A percentile compares a stretch with the other conserved stretches of the same genome.
Evolutionary conservation across 2,797 vertebrate species (phyloP).

Genomic region (Spondyliosoma cantharus): DNA sequence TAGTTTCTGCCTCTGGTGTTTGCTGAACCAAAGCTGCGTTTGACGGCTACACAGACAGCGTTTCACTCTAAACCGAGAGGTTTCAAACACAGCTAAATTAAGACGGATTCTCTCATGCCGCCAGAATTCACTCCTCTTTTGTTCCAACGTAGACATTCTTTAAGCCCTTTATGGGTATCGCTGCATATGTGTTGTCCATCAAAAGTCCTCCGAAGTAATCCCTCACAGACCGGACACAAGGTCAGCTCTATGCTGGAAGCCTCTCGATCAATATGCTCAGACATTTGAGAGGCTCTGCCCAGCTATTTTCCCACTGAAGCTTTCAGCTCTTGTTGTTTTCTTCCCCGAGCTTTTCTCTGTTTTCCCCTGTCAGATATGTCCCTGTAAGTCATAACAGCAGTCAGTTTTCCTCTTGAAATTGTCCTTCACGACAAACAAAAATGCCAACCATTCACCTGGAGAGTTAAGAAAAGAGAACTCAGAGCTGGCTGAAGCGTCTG

Average conservation of each 20-base stretch:
- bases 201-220: conserved; percentile 49
- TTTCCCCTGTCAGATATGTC: conserved; percentile 24
- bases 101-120: conserved; percentile 38
- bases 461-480: conserved; percentile 36
- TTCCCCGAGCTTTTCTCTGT: conserved; percentile 7
- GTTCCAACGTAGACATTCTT: conserved; percentile 3
- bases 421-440: conserved; percentile 41
- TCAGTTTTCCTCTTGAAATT: conserved; percentile 30
- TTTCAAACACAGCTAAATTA: conserved; percentile 58
- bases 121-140: conserved; percentile 43
- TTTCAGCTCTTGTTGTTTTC: conserved; percentile 48
- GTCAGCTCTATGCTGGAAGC: conserved; percentile 58
- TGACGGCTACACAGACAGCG: conserved; percentile 21
- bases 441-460: conserved; percentile 49
- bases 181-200: conserved; percentile 52
- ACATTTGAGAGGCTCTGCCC: conserved; percentile 42
- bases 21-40: conserved; percentile 31
- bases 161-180: neutral
- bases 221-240: conserved; percentile 56
- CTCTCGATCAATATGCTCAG: conserved; percentile 67
- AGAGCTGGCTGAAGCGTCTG: conserved; percentile 20
- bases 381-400: conserved; percentile 14
- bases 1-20: conserved; percentile 43
- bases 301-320: conserved; percentile 50
- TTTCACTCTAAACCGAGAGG: conserved; percentile 34